phyloP scores from a whole-genome alignment of 2,113 vertebrate genomes.

The Salvelinus sp. region DNA sequence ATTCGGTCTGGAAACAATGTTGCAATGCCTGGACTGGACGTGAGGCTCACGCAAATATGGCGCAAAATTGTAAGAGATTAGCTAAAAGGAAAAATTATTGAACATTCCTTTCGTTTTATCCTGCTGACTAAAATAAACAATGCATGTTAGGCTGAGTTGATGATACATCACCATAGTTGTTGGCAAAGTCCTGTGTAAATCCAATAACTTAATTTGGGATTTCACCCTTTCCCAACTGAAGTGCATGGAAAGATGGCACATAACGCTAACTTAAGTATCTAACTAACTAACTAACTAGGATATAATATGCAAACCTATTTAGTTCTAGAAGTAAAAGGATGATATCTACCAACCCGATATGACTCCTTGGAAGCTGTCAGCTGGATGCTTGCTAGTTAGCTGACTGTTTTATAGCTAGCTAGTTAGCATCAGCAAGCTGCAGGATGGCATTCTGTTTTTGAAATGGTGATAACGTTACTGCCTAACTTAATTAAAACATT shows the following conservation, averaged over 20 bases:
- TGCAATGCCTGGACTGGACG: slow-evolving; percentile 30
- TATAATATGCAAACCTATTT: no score
- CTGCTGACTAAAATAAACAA: no score
- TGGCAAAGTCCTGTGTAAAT: no score
- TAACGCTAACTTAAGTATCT: background rate
- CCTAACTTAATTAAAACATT: no score
- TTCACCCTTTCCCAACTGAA: background rate
- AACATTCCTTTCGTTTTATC: no score
- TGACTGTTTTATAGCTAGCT: background rate
- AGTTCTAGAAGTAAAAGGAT: no score
- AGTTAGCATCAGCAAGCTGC: background rate
- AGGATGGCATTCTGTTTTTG: background rate
- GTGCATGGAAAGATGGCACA: background rate
- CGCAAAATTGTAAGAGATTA: slow-evolving; percentile 55
- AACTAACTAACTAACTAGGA: no score
- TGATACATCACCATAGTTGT: no score
- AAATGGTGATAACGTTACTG: background rate
- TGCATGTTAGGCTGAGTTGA: slow-evolving; percentile 31
- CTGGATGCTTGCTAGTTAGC: no score
- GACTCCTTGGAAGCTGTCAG: background rate
- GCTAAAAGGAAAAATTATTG: background rate
- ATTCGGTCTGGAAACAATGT: slow-evolving; percentile 46
- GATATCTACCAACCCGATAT: no score
- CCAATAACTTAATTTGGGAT: slow-evolving; percentile 52
- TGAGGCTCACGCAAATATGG: slow-evolving; percentile 65